Evolutionary conservation across 2,113 vertebrate species (phyloP).

Genomic region (Semnornis frantzii): DNA sequence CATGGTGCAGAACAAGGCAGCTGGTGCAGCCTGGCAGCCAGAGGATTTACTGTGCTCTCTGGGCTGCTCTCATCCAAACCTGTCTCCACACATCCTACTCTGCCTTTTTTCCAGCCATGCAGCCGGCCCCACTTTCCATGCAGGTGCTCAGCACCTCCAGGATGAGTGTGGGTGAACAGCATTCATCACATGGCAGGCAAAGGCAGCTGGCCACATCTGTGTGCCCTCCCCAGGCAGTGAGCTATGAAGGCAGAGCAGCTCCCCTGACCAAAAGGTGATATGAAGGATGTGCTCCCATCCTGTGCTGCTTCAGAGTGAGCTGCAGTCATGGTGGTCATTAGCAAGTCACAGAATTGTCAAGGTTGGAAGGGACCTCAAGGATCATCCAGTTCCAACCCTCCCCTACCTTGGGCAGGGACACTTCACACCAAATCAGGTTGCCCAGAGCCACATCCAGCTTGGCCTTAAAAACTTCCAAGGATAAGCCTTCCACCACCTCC

Average conservation of each 20-base stretch:
- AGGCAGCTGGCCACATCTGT: rapidly evolving
- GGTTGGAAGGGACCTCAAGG: no score
- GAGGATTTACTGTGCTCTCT: background rate
- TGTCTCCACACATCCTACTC: background rate
- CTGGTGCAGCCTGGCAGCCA: rapidly evolving
- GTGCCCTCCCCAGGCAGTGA: background rate
- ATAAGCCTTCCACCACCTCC: no score
- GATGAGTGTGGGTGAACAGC: background rate
- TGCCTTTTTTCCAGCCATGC: background rate
- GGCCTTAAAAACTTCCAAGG: no score
- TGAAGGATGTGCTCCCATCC: background rate
- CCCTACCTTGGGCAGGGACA: no score
- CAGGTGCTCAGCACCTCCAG: background rate
- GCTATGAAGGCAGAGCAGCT: background rate
- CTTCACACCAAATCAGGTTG: no score
- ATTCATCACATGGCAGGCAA: background rate
- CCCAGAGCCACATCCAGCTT: no score
- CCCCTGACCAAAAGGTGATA: background rate
- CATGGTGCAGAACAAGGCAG: background rate
- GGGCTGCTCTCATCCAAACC: background rate
- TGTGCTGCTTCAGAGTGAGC: background rate
- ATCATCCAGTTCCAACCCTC: no score
- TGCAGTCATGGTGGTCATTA: background rate
- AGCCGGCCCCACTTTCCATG: rapidly evolving
- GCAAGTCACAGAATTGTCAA: background rate